Base-by-base conservation (phyloP, 2,888 invertebrate species). In the Gastrophysa polygoni region DNA sequence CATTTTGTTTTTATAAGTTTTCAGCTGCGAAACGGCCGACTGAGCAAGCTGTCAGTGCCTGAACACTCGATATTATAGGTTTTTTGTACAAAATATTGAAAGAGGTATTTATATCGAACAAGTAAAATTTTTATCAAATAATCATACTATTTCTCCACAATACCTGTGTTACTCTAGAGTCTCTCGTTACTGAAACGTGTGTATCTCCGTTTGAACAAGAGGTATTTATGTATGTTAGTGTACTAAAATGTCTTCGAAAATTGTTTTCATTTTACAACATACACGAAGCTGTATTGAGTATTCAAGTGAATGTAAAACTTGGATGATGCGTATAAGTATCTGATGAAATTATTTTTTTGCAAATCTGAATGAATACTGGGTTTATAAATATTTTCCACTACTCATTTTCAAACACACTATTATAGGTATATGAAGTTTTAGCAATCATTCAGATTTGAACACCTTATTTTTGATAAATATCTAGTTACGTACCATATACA, bases 1-100 rank as follows among this genome's bases (percentile, higher is more conserved):
- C 71, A 67, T 64, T 70, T 67, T 68, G 64, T 70, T 67, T 64
- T 73, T 72, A 68, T 73, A 67, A 72, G 71, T 73, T 73, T 75
- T 75, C 73, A 73, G 73, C 73, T 69, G 69, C 70, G 64, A 67
- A 62, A 65, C 55, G 54, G 64, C 59, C 61, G 66, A 68, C 68
- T 65, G 68, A 67, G 63, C 68, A 60, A 63, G 69, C 70, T 68
- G 71, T 70, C 66, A 66, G 64, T 66, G 68, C 68, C 68, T 64
- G 68, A 67, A 67, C 68, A 52, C 69, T 64, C 71, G 64, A 64
- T 61, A 66, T 68, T 70, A 64, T 71, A 68, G 65, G 68, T 68
- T 68, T 71, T 66, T 67, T 71, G 66, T 63, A 65, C 66, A 52
- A 34, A 64, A 68, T 68, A 61, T 68, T 63, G 62, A 56, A 68